Evolutionary conservation across 2,888 invertebrate genomes (phyloP), one percentile per base, ranked within the genome.

Genomic region (Dione juno): DNA sequence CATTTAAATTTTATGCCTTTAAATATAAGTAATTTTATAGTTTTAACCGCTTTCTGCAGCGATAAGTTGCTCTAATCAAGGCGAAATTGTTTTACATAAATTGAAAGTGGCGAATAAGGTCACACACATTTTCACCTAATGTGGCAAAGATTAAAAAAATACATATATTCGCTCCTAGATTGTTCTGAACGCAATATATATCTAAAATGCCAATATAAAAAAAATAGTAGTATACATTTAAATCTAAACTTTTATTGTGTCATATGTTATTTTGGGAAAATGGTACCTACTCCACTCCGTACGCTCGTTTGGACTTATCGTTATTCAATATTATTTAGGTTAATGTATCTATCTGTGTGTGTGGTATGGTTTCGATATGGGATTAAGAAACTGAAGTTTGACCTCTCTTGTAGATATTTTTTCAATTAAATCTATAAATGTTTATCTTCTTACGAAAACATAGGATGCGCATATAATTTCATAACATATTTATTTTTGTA

Each of bases 251-350:
- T 16, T 13, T 37, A 57, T 35, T 28, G 45, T 35, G 45, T 45
- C 28, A 61, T 61, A 35, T n/a, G n/a, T 35, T 61, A 61, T 61
- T 61, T 61, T 28, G 45, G 45, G 61, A 61, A 43, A n/a, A 45
- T 43, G 59, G 5, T 43, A 7, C 37, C 37, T 40, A n/a, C n/a
- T n/a, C n/a, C n/a, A 58, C 48, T 52, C 67, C 43, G 52, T 7
- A 41, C 10, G 52, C 41, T 59, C 52, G 40, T 52, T 37, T 41
- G 43, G 45, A 40, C 19, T 64, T 63, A 69, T 69, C 63, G 40
- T 53, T 45, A 54, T 45, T 69, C 54, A n/a, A 54, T 64, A 69
- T 54, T 54, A 69, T 64, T 57, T 64, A 35, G 68, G 68, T 69
- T 69, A 64, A 69, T 64, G 68, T 67, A 21, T 64, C 48, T 6